A percentile compares a stretch with the other conserved stretches of the same genome.
These are phyloP conservation scores for Pampusana beccarii DNA, from an alignment of 2,113 vertebrate species.

Conservation along the genomic window DNA sequence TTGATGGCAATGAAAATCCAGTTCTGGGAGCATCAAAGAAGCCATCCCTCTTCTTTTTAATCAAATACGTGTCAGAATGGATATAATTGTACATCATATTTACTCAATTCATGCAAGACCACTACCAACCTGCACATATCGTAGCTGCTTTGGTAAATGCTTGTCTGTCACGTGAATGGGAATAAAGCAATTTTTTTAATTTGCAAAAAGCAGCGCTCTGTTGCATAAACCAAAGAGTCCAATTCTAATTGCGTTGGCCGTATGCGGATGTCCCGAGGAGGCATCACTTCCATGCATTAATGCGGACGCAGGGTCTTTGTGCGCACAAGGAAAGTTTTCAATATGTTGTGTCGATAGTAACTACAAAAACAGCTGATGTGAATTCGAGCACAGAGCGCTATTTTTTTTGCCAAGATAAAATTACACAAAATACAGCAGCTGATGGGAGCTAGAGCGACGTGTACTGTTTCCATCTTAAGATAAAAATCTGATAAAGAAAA, in stretches of 20 bases:
- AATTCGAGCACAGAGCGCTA: background rate
- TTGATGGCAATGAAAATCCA: slow-evolving; percentile 8
- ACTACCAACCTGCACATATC: background rate
- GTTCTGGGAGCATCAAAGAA: slow-evolving; percentile 4
- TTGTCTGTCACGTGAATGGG: background rate
- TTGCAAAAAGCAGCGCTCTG: background rate
- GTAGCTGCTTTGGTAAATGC: background rate
- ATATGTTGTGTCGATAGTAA: slow-evolving; percentile 4
- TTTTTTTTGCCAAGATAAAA: slow-evolving; percentile 36
- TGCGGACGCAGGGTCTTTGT: background rate
- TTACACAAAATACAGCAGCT: slow-evolving; percentile 23
- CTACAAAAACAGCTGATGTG: slow-evolving; percentile 52
- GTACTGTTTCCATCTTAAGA: slow-evolving; percentile 59
- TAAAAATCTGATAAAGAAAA: slow-evolving; percentile 68
- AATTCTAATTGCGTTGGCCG: background rate
- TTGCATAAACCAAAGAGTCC: background rate
- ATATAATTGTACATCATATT: background rate
- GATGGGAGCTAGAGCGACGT: background rate
- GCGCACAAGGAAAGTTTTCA: slow-evolving; percentile 27
- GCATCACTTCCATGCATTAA: slow-evolving; percentile 23
- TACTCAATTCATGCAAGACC: background rate
- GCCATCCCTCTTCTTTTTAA: slow-evolving; percentile 13
- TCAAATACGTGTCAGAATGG: background rate
- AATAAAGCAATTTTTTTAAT: background rate
- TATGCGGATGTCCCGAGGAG: slow-evolving; percentile 45